Base-by-base conservation (phyloP, 2,113 vertebrate genomes). In the Opisthocomus hoazin region DNA sequence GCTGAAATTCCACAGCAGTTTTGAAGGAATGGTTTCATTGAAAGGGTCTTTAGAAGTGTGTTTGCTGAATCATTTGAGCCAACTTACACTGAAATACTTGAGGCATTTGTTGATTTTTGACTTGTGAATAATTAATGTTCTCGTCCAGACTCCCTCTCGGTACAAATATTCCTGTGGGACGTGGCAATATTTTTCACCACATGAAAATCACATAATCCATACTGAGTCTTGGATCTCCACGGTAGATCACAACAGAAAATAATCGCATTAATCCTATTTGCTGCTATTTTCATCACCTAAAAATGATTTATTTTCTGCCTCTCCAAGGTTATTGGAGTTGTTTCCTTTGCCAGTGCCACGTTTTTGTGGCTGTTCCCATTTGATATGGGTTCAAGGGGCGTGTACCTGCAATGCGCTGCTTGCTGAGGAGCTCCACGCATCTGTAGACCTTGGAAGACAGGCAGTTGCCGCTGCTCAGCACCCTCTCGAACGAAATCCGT, bases 91-190 rank as follows among this genome's bases (percentile, higher is more conserved):
- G 93, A 78, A 90, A 23, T 77, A 43, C 94, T 94, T 94, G 73
- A 84, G 83, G 86, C 90, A 84, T 97, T 92, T 95, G 95, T 97
- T 97, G 92, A 56, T 94, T 96, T 97, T 96, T 79, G 87, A 60
- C 93, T 93, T 83, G 94, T 95, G 92, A 90, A 93, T 94, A 82
- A 91, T 97, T 95, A 85, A 58, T 95, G 87, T 90, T 95, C 84
- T 96, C 92, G 58, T 74, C 70, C 64, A 93, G 92, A 57, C 82
- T 69, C 93, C 75, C 90, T 92, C 90, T 91, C 66, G 18, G 83
- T 81, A 71, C 96, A 96, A 94, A 94, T 63, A 89, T 48, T 92
- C 87, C 95, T 94, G 41, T 93, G 92, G 77, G 89, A 93, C 19
- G 8, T 4, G 7, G 56, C 74, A 60, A 27, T 53, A 21, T 94